Percentiles rank a stretch among this genome's conserved stretches.
phyloP scores from a whole-genome alignment of 2,113 vertebrate species.

The Hydrochoerus hydrochaeris region DNA sequence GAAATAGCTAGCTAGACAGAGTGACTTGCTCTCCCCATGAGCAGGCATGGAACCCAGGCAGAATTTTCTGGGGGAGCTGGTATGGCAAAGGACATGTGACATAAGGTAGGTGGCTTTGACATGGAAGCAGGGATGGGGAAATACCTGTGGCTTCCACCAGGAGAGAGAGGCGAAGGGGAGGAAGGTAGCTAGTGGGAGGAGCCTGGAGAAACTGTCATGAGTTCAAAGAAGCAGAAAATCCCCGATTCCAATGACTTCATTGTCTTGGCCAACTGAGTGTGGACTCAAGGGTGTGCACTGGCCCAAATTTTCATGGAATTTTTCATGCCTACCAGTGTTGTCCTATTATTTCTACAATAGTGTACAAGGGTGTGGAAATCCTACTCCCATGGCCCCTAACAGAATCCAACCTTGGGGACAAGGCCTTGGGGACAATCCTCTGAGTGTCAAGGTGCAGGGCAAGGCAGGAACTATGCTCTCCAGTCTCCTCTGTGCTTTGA shows the following conservation, averaged over 20 bases:
- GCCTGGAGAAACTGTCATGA: neutral
- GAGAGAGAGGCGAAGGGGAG: neutral
- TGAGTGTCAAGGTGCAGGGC: neutral
- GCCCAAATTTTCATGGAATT: neutral
- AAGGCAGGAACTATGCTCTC: fast-evolving
- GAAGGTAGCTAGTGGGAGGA: neutral
- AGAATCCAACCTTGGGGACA: neutral
- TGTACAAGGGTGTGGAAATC: neutral
- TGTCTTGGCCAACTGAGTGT: neutral
- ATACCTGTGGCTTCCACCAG: neutral
- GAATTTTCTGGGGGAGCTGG: neutral
- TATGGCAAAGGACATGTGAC: neutral
- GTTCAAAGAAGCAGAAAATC: neutral
- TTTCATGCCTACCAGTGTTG: neutral
- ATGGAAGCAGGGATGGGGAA: neutral
- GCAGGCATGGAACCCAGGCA: neutral
- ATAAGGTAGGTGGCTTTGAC: neutral
- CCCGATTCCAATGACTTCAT: neutral
- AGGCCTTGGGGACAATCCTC: neutral
- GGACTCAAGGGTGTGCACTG: neutral
- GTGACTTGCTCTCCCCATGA: neutral
- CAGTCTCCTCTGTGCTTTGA: neutral
- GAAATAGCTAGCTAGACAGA: neutral
- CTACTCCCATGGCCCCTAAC: neutral
- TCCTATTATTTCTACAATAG: neutral